These are phyloP conservation scores for Rhagophthalmus giganteus DNA, from an alignment of 2,888 invertebrate genomes.

Conservation along the genomic window DNA sequence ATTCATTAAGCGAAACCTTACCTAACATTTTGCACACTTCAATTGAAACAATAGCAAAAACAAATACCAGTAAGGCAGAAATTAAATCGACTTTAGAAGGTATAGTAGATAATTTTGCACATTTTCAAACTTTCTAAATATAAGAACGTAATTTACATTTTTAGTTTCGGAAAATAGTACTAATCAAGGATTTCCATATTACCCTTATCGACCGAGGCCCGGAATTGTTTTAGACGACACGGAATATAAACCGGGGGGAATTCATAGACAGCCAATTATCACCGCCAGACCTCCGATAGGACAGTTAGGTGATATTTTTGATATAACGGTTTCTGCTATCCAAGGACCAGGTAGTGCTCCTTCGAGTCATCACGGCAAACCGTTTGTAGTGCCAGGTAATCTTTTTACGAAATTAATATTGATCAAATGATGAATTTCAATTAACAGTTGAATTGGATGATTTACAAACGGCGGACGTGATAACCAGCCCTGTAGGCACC, in stretches of 20 bases:
- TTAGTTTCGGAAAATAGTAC: conserved; percentile 31
- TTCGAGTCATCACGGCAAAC: conserved; percentile 55
- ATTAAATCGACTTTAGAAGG: conserved; percentile 1
- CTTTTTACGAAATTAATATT: background rate
- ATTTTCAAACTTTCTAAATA: too few species aligned
- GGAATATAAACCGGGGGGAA: conserved; percentile 72
- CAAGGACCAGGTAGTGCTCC: conserved; percentile 74
- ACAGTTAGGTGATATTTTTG: conserved; percentile 78
- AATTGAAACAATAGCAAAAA: conserved; percentile 16
- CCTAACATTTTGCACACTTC: background rate
- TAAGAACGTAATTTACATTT: too few species aligned
- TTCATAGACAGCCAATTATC: conserved; percentile 48
- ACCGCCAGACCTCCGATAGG: conserved; percentile 57
- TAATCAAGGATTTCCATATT: conserved; percentile 56
- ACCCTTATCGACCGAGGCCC: conserved; percentile 75
- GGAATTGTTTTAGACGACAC: conserved; percentile 86
- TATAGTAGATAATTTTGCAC: conserved; percentile 4
- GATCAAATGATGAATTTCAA: background rate
- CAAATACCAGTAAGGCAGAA: conserved; percentile 4
- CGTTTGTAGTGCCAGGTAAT: conserved; percentile 60
- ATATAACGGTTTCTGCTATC: conserved; percentile 84
- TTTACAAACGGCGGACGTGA: conserved; percentile 67
- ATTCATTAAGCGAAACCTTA: too few species aligned
- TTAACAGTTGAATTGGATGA: conserved; percentile 65
- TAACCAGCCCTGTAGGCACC: conserved; percentile 76